Evolutionary conservation across 1,140 invertebrate genomes (phyloP).

Genomic region (Drosophila malerkotliana): DNA sequence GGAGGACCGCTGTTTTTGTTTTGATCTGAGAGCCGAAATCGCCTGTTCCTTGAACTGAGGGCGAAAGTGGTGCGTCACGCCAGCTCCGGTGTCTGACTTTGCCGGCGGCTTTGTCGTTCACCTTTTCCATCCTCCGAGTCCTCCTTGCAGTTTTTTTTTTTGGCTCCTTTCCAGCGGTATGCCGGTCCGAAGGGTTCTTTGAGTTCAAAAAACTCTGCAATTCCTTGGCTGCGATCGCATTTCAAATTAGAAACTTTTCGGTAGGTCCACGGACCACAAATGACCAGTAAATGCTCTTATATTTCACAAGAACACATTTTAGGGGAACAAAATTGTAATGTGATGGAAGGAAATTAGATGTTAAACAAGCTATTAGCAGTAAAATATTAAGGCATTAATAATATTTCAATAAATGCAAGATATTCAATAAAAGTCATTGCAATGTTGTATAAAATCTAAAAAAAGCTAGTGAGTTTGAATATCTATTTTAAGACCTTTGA

Average conservation of each 20-base stretch:
- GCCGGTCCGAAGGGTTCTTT: conserved; percentile 38
- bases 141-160: conserved; percentile 14
- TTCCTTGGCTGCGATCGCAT: conserved; percentile 53
- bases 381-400: no score
- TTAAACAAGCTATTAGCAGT: no score
- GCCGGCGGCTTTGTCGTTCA: conserved; percentile 59
- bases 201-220: conserved; percentile 75
- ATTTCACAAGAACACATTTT: background rate
- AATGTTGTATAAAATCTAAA: no score
- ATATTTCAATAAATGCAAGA: no score
- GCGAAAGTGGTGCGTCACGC: conserved; percentile 74
- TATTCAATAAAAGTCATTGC: no score
- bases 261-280: conserved; percentile 12
- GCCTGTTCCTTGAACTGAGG: conserved; percentile 71
- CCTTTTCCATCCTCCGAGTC: conserved; percentile 37
- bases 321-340: background rate
- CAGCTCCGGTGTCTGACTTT: conserved; percentile 57
- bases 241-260: conserved; percentile 56
- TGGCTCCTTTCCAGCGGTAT: conserved; percentile 20
- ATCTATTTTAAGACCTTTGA: background rate
- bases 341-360: no score
- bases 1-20: conserved; percentile 47
- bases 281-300: conserved; percentile 51
- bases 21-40: conserved; percentile 35
- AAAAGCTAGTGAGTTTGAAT: no score